phyloP scores from a whole-genome alignment of 2,888 invertebrate species.

The Dryobota labecula region DNA sequence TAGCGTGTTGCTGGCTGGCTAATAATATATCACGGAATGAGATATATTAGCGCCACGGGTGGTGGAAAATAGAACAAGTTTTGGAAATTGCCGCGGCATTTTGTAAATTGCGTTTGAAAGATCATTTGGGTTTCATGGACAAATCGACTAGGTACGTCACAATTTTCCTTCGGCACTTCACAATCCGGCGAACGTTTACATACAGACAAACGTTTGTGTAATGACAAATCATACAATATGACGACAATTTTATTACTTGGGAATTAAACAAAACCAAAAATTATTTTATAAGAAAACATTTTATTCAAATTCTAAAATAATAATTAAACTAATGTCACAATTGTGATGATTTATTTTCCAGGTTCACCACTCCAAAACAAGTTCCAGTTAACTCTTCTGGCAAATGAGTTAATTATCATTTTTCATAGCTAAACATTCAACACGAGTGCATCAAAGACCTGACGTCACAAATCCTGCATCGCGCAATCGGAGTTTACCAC shows the following conservation, averaged over 20 bases:
- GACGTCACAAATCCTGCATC: no score
- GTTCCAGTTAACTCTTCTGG: neutral
- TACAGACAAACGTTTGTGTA: neutral
- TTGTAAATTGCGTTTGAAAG: neutral
- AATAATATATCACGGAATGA: neutral
- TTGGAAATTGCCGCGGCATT: neutral
- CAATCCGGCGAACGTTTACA: neutral
- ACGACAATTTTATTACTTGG: neutral
- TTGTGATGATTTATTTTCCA: slow-evolving; percentile 72
- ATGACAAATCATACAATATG: neutral
- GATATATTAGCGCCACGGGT: neutral
- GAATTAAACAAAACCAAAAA: no score
- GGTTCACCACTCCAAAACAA: neutral
- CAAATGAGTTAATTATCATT: neutral
- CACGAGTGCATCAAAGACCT: no score
- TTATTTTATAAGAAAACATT: no score
- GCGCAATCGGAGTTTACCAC: no score
- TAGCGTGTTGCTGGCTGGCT: neutral
- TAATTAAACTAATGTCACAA: neutral
- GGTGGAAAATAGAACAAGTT: neutral
- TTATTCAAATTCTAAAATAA: neutral
- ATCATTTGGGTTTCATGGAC: neutral
- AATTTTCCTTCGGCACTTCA: neutral
- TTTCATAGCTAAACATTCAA: neutral
- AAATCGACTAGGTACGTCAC: neutral